Base-by-base conservation (phyloP, 2,113 vertebrate species). In the Rhabdornis inornatus region DNA sequence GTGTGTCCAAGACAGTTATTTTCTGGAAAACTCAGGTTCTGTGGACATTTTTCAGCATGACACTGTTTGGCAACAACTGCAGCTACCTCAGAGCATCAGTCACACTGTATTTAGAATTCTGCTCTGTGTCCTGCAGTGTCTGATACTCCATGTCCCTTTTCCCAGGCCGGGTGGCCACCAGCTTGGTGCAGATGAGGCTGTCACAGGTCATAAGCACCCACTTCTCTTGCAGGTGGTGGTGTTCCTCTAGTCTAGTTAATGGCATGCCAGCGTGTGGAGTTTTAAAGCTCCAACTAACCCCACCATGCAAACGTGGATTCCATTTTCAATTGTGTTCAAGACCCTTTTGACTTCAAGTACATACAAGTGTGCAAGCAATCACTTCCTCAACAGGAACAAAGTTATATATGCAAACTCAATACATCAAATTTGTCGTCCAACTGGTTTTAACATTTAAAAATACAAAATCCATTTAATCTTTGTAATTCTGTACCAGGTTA, bases 71-170 rank as follows among this genome's bases (percentile, higher is more conserved):
- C 63, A 71, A 11, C 40, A 52, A 15, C 11, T 1, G 3, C 53
- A 18, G 33, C 30, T 15, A 7, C 35, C 24, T 22, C 1, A 0
- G 11, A 20, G 23, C 10, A n/a, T 19, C 31, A 3, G 4, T 9
- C 28, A 1, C 7, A 2, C 11, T 2, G 15, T 16, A 2, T 47
- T 3, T 22, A 15, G 33, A 80, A 24, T 50, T 18, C n/a, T 24
- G 22, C 44, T 11, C 49, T 3, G 1, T 7, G 1, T 15, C 1
- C 35, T 25, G 74, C 45, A 6, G 23, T 2, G 19, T 4, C 40
- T 1, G 9, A 7, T 1, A 12, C 1, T 15, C 22, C 2, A 0
- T 44, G 15, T 49, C 28, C 2, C 30, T 11, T 4, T 21, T 30
- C 23, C 20, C 30, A 7, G 56, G 45, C 35, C 1, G 1, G 23